Evolutionary conservation across 2,797 vertebrate species (phyloP), one percentile per base, ranked within the genome.

Genomic region (Acanthurus lineatus): DNA sequence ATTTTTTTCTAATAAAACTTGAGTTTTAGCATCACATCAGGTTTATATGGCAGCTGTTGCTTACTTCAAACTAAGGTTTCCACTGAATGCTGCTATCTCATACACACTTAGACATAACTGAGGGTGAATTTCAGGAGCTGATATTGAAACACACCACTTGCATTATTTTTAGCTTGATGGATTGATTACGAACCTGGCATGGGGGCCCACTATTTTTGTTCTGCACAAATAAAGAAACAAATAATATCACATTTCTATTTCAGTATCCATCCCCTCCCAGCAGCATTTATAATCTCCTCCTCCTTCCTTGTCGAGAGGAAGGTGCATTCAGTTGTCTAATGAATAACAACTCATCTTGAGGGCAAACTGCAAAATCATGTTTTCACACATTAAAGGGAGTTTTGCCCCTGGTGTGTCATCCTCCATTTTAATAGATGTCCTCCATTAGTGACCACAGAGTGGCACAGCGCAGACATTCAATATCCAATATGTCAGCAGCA

Each of bases 391-490:
- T 6, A 79, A 19, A 53, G 60, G 35, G 59, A 60, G 59, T 40
- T 19, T 64, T 62, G 47, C n/a, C 48, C 12, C 54, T 28, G 38
- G 17, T 60, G 72, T 67, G 22, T 51, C 40, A 32, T 8, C 42
- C 28, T 71, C 56, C 56, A 61, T 76, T 84, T 79, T 71, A 69
- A 69, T 19, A 62, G 32, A 60, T 9, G 2, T 54, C 25, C 53
- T 84, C 71, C 76, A 81, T 84, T 75, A 84, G 82, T 76, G 63
- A 82, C 74, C 73, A 65, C 58, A 62, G 57, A 76, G 35, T 25
- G 15, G 42, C 62, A 69, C 58, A n/a, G 67, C 9, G 1, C 69
- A 74, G 57, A 58, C 60, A 44, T 67, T 80, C 77, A 67, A 84
- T 70, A 69, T 78, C 60, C 60, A 69, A 72, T 77, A 83, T 54